These are phyloP conservation scores for Corapipo altera DNA, from an alignment of 2,113 vertebrate genomes.

Conservation along the genomic window DNA sequence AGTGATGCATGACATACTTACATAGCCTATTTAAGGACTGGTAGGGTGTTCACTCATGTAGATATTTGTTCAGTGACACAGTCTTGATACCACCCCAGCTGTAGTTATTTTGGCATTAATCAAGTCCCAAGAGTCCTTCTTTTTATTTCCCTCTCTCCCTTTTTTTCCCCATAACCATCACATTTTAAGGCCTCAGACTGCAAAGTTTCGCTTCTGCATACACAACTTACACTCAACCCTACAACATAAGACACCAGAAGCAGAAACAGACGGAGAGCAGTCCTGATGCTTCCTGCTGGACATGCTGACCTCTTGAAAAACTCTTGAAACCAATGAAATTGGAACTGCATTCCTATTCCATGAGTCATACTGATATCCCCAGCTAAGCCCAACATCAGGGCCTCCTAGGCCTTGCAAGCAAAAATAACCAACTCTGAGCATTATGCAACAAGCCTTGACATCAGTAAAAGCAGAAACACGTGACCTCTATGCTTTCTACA, in stretches of 20 bases:
- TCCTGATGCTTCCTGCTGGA: neutral
- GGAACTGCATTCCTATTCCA: neutral
- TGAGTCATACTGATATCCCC: rapidly evolving
- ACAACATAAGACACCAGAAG: neutral
- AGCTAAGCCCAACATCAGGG: neutral
- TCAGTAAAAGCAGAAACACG: neutral
- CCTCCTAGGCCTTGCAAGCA: neutral
- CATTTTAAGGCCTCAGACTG: neutral
- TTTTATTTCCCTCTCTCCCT: neutral
- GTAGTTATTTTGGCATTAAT: neutral
- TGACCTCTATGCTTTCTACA: neutral
- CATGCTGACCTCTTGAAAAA: neutral
- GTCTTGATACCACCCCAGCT: neutral
- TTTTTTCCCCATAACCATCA: rapidly evolving
- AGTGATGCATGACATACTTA: neutral
- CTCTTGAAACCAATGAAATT: neutral
- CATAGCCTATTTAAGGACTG: neutral
- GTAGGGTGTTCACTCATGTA: neutral
- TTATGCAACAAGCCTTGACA: neutral
- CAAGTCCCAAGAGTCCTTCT: neutral
- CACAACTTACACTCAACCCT: neutral
- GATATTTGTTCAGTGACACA: neutral
- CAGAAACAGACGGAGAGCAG: neutral
- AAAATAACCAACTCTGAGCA: neutral
- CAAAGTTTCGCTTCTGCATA: neutral